Evolutionary conservation across 2,888 invertebrate species (phyloP).

Genomic region (Sturmia bella): DNA sequence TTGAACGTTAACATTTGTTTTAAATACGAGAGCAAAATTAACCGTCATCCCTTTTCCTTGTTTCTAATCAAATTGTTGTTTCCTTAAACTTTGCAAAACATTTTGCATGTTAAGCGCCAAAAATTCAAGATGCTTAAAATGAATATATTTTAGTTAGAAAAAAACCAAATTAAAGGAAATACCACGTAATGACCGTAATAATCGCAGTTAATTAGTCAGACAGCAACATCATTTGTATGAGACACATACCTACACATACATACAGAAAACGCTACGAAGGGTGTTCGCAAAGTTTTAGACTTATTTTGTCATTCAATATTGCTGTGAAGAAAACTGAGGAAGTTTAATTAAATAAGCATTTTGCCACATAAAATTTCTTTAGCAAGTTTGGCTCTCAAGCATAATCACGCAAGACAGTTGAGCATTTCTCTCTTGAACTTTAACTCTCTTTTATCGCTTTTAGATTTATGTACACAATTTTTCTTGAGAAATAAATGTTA

Average conservation of each 20-base stretch:
- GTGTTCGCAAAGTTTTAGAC: background rate
- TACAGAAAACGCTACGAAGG: background rate
- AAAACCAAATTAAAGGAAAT: slow-evolving; percentile 75
- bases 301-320: background rate
- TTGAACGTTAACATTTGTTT: slow-evolving; percentile 64
- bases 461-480: too few relatives aligned
- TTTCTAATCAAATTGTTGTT: slow-evolving; percentile 43
- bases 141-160: slow-evolving; percentile 25
- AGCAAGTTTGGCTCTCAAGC: too few relatives aligned
- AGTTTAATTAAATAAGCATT: too few relatives aligned
- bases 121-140: slow-evolving; percentile 78
- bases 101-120: slow-evolving; percentile 74
- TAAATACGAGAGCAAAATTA: slow-evolving; percentile 59
- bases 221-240: slow-evolving; percentile 57
- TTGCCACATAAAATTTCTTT: too few relatives aligned
- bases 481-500: too few relatives aligned
- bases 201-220: slow-evolving; percentile 82
- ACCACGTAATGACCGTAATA: slow-evolving; percentile 82
- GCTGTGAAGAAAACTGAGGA: too few relatives aligned
- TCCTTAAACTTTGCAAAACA: slow-evolving; percentile 51
- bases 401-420: too few relatives aligned
- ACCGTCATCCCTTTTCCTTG: background rate
- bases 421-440: too few relatives aligned
- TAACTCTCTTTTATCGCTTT: too few relatives aligned
- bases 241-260: background rate